Conservation (phyloP, 2,888 invertebrate species). For the Chrysodeixis includens region DNA sequence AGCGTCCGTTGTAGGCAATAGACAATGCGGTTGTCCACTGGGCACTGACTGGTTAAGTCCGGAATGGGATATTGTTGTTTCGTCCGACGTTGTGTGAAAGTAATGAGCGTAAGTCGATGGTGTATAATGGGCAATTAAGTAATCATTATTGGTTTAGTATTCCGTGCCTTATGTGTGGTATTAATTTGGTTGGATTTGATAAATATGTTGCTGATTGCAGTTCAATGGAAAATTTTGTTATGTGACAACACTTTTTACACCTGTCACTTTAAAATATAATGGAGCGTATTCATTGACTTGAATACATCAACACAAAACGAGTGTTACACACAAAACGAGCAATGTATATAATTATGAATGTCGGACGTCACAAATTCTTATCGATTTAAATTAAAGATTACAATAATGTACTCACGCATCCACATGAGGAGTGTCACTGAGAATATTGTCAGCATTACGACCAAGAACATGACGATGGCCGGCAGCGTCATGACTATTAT, state of each 20-base stretch:
- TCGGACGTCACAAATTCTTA: not conserved
- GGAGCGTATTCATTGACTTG: conserved; percentile 8
- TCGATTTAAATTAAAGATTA: not conserved
- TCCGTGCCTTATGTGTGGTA: no score
- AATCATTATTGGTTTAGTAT: no score
- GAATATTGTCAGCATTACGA: conserved; percentile 29
- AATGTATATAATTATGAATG: not conserved
- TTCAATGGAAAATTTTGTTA: not conserved
- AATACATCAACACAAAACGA: not conserved
- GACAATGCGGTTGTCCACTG: conserved; percentile 45
- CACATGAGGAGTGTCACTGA: conserved; percentile 30
- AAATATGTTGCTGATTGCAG: no score
- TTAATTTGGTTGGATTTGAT: no score
- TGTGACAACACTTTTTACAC: not conserved
- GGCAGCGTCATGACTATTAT: conserved; percentile 50
- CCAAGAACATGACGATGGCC: conserved; percentile 39
- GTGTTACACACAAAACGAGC: not conserved
- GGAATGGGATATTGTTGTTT: no score
- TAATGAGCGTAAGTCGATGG: no score
- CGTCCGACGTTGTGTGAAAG: no score
- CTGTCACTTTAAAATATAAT: not conserved
- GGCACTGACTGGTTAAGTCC: no score
- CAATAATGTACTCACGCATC: conserved; percentile 49
- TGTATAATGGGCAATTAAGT: no score
- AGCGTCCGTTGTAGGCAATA: conserved; percentile 7